These are phyloP conservation scores for Dromiciops gliroides DNA, from an alignment of 2,113 vertebrate species.

Conservation along the genomic window DNA sequence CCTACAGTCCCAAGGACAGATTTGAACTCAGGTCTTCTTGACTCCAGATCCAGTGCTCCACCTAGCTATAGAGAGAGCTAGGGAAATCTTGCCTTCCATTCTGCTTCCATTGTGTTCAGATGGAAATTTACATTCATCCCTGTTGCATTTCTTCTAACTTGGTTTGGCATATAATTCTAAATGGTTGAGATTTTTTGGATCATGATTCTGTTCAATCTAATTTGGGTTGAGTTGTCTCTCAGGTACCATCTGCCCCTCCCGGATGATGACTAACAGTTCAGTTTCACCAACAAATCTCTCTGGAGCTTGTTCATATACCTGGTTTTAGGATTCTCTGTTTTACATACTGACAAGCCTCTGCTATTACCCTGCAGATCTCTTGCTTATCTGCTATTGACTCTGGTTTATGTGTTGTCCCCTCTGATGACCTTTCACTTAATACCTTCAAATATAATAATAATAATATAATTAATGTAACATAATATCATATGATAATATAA, in stretches of 20 bases:
- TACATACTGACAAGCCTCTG: not conserved
- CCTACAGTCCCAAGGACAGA: not conserved
- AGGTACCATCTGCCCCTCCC: not conserved
- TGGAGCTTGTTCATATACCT: not conserved
- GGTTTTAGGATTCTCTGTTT: not conserved
- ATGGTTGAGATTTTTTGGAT: not conserved
- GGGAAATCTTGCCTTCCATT: not conserved
- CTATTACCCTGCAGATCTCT: not conserved
- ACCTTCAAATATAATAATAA: not conserved
- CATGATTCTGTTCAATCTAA: not conserved
- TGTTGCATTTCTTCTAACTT: not conserved
- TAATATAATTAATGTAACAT: not conserved
- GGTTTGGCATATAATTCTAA: not conserved
- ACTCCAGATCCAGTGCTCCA: not conserved
- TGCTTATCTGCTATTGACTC: not conserved
- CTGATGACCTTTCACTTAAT: not conserved
- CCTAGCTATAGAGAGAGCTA: not conserved
- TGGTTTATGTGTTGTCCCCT: not conserved
- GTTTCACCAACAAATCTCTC: not conserved
- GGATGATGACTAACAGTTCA: not conserved
- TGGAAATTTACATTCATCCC: not conserved
- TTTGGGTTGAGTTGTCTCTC: not conserved
- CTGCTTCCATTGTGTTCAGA: not conserved
- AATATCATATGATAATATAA: not conserved
- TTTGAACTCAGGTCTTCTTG: not conserved